A percentile compares a stretch with the other conserved stretches of the same genome.
These are phyloP conservation scores for Melanotaenia parkinsoni DNA, from an alignment of 2,797 vertebrate species.

Conservation along the genomic window DNA sequence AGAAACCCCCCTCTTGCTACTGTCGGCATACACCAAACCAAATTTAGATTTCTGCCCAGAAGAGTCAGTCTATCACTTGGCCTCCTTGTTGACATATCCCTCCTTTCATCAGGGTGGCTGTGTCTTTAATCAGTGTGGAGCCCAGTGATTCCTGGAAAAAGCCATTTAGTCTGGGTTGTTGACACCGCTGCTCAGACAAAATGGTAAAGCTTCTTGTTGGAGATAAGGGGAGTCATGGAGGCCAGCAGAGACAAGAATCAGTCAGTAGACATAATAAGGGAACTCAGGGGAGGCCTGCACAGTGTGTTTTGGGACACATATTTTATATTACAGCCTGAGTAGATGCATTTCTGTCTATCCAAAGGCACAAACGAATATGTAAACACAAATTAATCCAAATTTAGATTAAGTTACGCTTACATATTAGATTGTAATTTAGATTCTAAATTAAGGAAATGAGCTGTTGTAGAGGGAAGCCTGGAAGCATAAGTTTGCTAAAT, in stretches of 20 bases:
- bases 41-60: slow-evolving; percentile 44
- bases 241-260: slow-evolving; percentile 10
- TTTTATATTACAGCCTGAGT: neutral
- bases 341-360: neutral
- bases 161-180: slow-evolving; percentile 53
- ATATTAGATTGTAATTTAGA: too few species aligned
- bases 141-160: slow-evolving; percentile 59
- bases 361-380: neutral
- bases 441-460: too few species aligned
- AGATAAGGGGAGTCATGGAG: slow-evolving; percentile 35
- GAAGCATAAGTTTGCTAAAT: too few species aligned
- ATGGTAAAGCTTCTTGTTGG: slow-evolving; percentile 52
- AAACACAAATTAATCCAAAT: neutral
- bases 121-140: slow-evolving; percentile 58
- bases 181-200: slow-evolving; percentile 45
- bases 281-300: neutral
- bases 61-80: slow-evolving; percentile 42
- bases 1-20: slow-evolving; percentile 7
- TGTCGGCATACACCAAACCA: slow-evolving; percentile 19
- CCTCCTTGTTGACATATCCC: slow-evolving; percentile 25
- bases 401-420: too few species aligned
- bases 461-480: too few species aligned
- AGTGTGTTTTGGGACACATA: slow-evolving; percentile 2
- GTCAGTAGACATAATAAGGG: slow-evolving; percentile 4
- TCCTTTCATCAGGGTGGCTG: slow-evolving; percentile 30